Percentiles rank a stretch among this genome's conserved stretches.
Evolutionary conservation across 2,888 invertebrate species (phyloP).

Genomic region (Zonitis immaculata): DNA sequence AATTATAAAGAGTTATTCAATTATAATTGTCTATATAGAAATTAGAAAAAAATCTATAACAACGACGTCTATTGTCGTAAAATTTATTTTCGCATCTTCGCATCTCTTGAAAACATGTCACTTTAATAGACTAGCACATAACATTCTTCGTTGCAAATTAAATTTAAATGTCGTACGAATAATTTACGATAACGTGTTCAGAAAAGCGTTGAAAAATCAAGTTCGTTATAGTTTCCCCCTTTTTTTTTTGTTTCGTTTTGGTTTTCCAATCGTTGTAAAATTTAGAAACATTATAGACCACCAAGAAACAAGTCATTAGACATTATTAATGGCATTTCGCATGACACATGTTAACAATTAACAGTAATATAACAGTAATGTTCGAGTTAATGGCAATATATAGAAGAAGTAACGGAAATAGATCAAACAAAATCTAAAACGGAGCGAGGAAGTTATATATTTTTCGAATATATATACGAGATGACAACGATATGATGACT

Average conservation of each 20-base stretch:
- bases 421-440: conserved; percentile 10
- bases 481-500: neutral
- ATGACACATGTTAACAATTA: conserved; percentile 37
- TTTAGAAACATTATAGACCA: too few relatives aligned
- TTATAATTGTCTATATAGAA: too few relatives aligned
- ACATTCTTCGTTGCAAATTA: conserved; percentile 13
- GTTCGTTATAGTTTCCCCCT: too few relatives aligned
- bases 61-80: neutral
- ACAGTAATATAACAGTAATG: conserved; percentile 23
- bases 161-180: conserved; percentile 12
- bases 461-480: conserved; percentile 6
- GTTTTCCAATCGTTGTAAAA: too few relatives aligned
- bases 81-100: neutral
- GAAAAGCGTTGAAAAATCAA: neutral
- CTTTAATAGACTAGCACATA: conserved; percentile 2
- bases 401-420: conserved; percentile 9
- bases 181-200: conserved; percentile 6
- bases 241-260: neutral
- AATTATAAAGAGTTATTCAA: neutral
- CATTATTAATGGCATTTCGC: conserved; percentile 32
- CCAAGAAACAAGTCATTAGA: conserved; percentile 30
- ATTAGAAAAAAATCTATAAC: neutral
- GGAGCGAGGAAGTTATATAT: conserved; percentile 16
- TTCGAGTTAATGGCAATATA: conserved; percentile 12
- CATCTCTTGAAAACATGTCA: neutral